Conservation (phyloP, 92 coral and sea anemone species). For the Umimayanthus kanabou region DNA sequence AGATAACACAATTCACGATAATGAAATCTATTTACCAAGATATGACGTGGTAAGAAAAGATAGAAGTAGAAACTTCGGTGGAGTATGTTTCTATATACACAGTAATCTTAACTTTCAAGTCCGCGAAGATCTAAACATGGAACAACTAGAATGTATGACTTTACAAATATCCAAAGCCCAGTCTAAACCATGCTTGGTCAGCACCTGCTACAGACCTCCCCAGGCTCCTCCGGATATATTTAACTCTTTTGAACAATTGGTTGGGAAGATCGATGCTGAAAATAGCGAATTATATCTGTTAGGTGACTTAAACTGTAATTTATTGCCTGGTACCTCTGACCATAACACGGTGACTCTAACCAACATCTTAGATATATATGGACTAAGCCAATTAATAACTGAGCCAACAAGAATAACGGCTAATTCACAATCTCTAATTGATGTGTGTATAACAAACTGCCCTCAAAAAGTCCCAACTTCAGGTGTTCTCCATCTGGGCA, state of each 20-base stretch:
- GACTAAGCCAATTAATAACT: too few species aligned
- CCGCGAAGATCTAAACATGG: constrained; percentile 41
- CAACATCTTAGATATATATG: too few species aligned
- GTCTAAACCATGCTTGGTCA: constrained; percentile 63
- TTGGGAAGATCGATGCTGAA: constrained; percentile 62
- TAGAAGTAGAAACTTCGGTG: constrained; percentile 43
- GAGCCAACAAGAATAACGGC: too few species aligned
- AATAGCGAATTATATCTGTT: constrained; percentile 50
- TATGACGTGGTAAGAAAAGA: too few species aligned
- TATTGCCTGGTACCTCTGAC: too few species aligned
- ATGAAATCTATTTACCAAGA: constrained; percentile 49
- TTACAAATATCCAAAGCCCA: constrained; percentile 57
- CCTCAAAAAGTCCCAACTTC: too few species aligned
- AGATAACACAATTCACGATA: constrained; percentile 44
- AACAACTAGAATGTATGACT: constrained; percentile 51
- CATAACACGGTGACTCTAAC: too few species aligned
- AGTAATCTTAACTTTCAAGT: constrained; percentile 37
- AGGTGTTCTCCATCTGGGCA: too few species aligned
- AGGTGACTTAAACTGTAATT: constrained; percentile 64
- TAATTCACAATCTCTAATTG: too few species aligned
- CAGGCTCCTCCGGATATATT: constrained; percentile 53
- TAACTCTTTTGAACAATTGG: constrained; percentile 43
- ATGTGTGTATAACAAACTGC: too few species aligned
- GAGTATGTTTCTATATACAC: constrained; percentile 43
- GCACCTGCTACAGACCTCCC: constrained; percentile 75